Evolutionary conservation across 2,113 vertebrate species (phyloP), one percentile per base, ranked within the genome.

Genomic region (Menidia beryllina): DNA sequence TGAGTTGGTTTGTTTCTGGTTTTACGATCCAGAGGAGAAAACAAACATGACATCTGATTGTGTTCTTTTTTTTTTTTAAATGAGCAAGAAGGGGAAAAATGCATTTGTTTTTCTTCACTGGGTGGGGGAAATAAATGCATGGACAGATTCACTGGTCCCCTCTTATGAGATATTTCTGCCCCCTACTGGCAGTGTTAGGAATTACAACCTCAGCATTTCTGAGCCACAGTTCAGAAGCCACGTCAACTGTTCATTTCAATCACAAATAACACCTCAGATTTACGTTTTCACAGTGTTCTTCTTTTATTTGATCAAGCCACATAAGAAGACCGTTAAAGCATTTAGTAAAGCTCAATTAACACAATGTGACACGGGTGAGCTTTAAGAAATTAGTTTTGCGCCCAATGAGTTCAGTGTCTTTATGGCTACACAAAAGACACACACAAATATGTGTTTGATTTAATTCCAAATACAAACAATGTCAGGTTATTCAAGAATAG

Each of bases 121-220:
- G n/a, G 11, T n/a, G 30, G 30, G 7, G 10, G 7, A 34, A 10
- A 34, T n/a, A 34, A 34, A 34, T 34, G 30, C 7, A 34, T 34
- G 30, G 30, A 34, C 10, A 10, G 30, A 34, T 34, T 13, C 21
- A 15, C 13, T 61, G 49, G 36, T 50, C 25, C 4, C 15, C 17
- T 70, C 45, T 75, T 69, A 17, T 86, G 70, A 68, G 48, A 66
- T 75, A 69, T 82, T 75, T 72, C 77, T 84, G 88, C 88, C 83
- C 72, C 72, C 90, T 86, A 62, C 64, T 77, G 88, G 39, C 69
- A 51, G 19, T 23, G 38, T 14, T 2, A 45, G 21, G 41, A 49
- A 79, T 66, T 76, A 58, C 57, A 53, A 26, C 57, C 21, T 15
- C 11, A 65, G 58, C 64, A 47, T 30, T 4, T 52, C 4, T 79